Conservation (phyloP, 2,888 invertebrate species). For the Dysmachus trigonus region DNA sequence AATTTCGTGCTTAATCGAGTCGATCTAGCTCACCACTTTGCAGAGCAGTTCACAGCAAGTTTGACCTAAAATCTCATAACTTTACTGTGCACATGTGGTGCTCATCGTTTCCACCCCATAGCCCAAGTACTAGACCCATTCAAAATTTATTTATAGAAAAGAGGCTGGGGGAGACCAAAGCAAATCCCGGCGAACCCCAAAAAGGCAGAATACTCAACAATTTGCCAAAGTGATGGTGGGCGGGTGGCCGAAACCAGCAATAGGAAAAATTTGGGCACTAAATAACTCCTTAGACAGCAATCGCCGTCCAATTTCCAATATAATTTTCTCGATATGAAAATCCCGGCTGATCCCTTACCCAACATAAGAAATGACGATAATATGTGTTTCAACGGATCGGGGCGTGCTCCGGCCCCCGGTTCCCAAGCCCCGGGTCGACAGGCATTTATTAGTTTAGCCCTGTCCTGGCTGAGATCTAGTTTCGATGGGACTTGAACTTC, state of each 20-base stretch:
- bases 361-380: background rate
- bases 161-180: background rate
- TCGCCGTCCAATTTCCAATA: background rate
- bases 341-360: slow-evolving; percentile 16
- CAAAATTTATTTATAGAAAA: background rate
- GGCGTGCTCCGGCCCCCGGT: background rate
- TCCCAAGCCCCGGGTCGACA: background rate
- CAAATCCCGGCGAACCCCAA: background rate
- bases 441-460: slow-evolving; percentile 19
- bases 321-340: slow-evolving; percentile 32
- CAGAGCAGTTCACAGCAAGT: background rate
- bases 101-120: background rate
- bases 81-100: background rate
- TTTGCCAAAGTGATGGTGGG: background rate
- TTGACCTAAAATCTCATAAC: background rate
- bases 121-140: background rate
- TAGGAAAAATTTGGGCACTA: slow-evolving; percentile 12
- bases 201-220: background rate
- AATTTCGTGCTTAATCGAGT: background rate
- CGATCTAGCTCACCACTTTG: background rate
- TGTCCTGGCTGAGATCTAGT: slow-evolving; percentile 24
- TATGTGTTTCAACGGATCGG: background rate
- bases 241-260: background rate
- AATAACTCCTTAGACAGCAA: slow-evolving; percentile 11
- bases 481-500: slow-evolving; percentile 30